phyloP scores from a whole-genome alignment of 2,113 vertebrate species.

The Myiagra hebetior region DNA sequence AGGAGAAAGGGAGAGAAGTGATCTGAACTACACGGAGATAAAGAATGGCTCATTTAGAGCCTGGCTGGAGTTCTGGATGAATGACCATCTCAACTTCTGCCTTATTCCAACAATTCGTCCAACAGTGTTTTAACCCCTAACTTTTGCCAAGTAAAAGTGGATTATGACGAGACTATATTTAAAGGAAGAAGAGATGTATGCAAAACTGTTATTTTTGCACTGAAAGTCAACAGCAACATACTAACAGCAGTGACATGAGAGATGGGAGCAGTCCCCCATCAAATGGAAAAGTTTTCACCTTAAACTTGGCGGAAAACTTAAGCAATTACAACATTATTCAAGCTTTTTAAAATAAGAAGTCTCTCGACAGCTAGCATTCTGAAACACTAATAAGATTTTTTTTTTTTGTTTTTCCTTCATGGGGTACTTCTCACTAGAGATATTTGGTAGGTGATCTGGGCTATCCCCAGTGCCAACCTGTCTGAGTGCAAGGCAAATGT shows the following conservation, averaged over 20 bases:
- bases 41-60: constrained; percentile 18
- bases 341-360: not conserved
- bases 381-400: not conserved
- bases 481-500: not conserved
- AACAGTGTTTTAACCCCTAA: not conserved
- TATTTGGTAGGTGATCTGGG: too few species aligned
- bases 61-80: constrained; percentile 25
- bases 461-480: not conserved
- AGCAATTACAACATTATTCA: not conserved
- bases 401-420: not conserved
- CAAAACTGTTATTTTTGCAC: not conserved
- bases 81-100: not conserved
- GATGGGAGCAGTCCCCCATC: not conserved
- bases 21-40: constrained; percentile 5
- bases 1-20: not conserved
- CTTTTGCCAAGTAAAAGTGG: not conserved
- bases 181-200: not conserved
- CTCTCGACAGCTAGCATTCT: not conserved
- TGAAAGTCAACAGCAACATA: not conserved
- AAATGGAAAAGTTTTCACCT: not conserved
- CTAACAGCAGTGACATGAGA: not conserved
- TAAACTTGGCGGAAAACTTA: not conserved
- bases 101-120: not conserved
- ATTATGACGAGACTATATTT: not conserved
- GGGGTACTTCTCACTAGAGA: not conserved